phyloP scores from a whole-genome alignment of 2,888 invertebrate species.

The Ariolimax columbianus region DNA sequence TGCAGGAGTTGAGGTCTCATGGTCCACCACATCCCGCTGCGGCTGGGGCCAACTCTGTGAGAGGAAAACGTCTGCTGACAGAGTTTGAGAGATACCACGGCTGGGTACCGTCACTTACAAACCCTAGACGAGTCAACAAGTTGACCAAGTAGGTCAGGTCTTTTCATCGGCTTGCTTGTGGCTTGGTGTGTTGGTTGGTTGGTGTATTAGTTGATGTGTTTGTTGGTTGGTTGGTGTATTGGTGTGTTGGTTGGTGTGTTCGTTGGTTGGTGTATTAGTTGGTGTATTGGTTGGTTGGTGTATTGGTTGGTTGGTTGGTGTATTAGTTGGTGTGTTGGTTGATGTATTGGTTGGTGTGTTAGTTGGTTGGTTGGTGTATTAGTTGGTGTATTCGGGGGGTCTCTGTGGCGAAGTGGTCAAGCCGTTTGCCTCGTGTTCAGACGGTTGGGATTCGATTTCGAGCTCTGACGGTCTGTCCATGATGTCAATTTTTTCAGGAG shows the following conservation, averaged over 20 bases:
- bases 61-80: slow-evolving; percentile 47
- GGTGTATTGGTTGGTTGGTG: neutral
- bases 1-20: slow-evolving; percentile 83
- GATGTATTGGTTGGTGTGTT: no score
- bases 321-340: neutral
- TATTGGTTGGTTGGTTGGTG: neutral
- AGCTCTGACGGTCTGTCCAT: no score
- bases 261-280: neutral
- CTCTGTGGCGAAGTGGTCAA: no score
- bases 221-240: no score
- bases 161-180: neutral
- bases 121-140: slow-evolving; percentile 91
- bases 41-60: slow-evolving; percentile 49
- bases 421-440: no score
- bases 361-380: neutral
- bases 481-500: no score
- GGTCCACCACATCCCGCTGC: slow-evolving; percentile 43
- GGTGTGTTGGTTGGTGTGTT: no score
- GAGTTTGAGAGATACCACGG: slow-evolving; percentile 76
- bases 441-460: no score
- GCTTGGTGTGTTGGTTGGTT: neutral
- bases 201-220: no score
- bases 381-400: no score
- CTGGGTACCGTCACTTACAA: slow-evolving; percentile 83
- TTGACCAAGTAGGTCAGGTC: slow-evolving; percentile 84